Percentiles rank a stretch among this genome's conserved stretches.
Evolutionary conservation across 2,888 invertebrate species (phyloP).

Genomic region (Pseudanteris insignis): DNA sequence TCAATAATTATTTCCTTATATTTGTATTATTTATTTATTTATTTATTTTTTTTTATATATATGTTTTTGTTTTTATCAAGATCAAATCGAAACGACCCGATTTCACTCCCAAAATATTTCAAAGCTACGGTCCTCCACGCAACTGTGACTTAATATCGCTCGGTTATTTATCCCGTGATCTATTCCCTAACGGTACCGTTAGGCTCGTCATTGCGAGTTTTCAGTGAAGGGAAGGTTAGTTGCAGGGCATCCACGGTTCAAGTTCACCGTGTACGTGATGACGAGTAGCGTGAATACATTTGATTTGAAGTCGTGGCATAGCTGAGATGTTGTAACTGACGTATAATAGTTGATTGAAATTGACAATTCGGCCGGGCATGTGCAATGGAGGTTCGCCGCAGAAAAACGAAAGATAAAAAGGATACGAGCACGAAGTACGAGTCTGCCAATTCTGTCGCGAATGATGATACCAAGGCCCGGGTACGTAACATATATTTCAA

Average conservation of each 20-base stretch:
- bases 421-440: slow-evolving; percentile 53
- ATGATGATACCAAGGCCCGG: neutral
- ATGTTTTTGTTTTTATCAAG: too few species aligned
- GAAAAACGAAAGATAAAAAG: slow-evolving; percentile 46
- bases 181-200: slow-evolving; percentile 13
- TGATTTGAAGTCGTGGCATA: slow-evolving; percentile 22
- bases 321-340: slow-evolving; percentile 1
- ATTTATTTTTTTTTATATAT: too few species aligned
- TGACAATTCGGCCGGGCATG: slow-evolving; percentile 5
- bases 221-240: slow-evolving; percentile 26
- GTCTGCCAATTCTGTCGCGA: slow-evolving; percentile 10
- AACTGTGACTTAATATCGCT: too few species aligned
- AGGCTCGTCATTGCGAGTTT: slow-evolving; percentile 3
- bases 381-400: slow-evolving; percentile 58
- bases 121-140: too few species aligned
- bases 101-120: too few species aligned
- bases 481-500: neutral
- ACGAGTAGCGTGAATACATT: neutral
- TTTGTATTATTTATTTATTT: too few species aligned
- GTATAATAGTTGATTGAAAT: neutral
- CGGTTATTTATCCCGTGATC: too few species aligned
- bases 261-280: slow-evolving; percentile 17
- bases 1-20: too few species aligned
- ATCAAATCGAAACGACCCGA: neutral
- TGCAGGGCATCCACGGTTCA: slow-evolving; percentile 14